Evolutionary conservation across 1,140 invertebrate genomes (phyloP), one percentile per base, ranked within the genome.

Genomic region (Drosophila serrata): DNA sequence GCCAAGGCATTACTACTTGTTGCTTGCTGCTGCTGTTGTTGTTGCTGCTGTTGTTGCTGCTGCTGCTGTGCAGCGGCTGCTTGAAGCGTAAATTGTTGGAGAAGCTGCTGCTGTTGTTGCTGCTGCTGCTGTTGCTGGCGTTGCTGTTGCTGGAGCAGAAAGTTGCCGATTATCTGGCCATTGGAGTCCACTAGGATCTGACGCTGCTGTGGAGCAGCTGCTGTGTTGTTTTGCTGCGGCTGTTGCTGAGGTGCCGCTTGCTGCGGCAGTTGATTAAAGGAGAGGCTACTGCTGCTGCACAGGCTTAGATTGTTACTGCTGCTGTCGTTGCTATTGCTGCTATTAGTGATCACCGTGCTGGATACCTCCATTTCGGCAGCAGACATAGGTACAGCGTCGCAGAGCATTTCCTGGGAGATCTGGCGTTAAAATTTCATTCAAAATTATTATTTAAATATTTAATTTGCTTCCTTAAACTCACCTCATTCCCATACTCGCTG

Each of bases 271-370:
- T 81, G 85, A 64, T 79, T 90, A 11, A 81, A 49, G 4, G 68
- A 48, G 37, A 88, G 64, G 48, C 84, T 90, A 33, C 77, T 91
- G 59, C 79, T 90, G 40, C 90, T 87, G 64, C 91, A 87, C 24
- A 82, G 59, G 24, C 84, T 91, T 17, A 87, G 48, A 24, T 90
- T 84, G 48, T 92, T 91, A 60, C 76, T 85, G 63, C 76, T 85
- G 72, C 92, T 93, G 67, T 93, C 92, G 42, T 91, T 91, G 51
- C 90, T 92, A 68, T 92, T 92, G 75, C 86, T 91, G 60, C 86
- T 92, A 60, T 91, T 92, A 22, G 91, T 92, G 17, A 91, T 79
- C 11, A 93, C 92, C 0, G 92, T 93, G 57, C 92, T 93, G n/a
- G 91, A 84, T 0, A 93, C 92, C 55, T 93, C 92, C 90, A 92